Evolutionary conservation across 1,140 invertebrate genomes (phyloP).

Genomic region (Vanessa atalanta): DNA sequence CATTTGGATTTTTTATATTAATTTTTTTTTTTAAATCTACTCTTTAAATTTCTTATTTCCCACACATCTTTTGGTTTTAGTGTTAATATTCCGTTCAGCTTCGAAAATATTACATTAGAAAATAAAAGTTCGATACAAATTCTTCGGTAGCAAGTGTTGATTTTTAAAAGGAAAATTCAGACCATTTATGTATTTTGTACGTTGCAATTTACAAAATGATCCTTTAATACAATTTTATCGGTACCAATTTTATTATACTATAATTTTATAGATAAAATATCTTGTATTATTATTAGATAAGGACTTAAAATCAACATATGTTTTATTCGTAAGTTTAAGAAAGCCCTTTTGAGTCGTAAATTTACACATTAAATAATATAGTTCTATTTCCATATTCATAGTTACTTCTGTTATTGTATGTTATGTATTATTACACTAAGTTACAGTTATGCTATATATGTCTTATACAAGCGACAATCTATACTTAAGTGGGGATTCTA

Average conservation of each 20-base stretch:
- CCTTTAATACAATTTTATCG: neutral
- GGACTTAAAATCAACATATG: too few species aligned
- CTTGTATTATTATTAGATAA: too few species aligned
- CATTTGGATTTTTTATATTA: neutral
- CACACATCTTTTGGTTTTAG: neutral
- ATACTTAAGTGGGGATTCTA: too few species aligned
- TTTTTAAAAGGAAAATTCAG: conserved; percentile 2
- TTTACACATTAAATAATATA: too few species aligned
- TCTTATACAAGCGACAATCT: too few species aligned
- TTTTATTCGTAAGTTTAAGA: too few species aligned
- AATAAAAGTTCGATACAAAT: neutral
- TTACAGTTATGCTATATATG: too few species aligned
- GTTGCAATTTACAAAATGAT: neutral
- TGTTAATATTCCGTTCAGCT: neutral
- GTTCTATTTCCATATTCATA: too few species aligned
- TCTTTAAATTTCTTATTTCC: neutral
- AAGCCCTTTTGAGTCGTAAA: too few species aligned
- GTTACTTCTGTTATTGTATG: too few species aligned
- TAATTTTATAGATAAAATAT: too few species aligned
- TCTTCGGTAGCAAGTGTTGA: neutral
- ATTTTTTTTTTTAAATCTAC: neutral
- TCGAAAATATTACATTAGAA: conserved; percentile 1
- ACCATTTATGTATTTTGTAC: neutral
- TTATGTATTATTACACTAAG: too few species aligned
- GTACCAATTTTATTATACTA: neutral